phyloP scores from a whole-genome alignment of 2,888 invertebrate genomes.

The Machimus rusticus region DNA sequence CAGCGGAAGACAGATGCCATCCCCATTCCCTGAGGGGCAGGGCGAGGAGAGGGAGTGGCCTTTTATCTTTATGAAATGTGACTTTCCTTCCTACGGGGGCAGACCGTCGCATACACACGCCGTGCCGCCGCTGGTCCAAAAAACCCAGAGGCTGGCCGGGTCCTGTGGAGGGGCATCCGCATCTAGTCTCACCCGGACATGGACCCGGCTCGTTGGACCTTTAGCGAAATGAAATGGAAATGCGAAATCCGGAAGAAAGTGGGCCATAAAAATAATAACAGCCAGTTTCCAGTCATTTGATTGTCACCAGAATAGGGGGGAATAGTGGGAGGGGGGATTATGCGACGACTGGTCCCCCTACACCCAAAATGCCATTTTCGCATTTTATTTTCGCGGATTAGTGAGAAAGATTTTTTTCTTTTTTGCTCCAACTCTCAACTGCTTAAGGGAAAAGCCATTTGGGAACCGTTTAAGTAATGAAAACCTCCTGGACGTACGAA shows the following conservation, averaged over 20 bases:
- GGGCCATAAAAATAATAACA: constrained; percentile 47
- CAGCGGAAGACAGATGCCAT: constrained; percentile 29
- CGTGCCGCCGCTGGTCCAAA: neutral
- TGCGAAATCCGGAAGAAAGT: constrained; percentile 28
- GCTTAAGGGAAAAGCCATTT: constrained; percentile 1
- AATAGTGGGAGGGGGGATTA: neutral
- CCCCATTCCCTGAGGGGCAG: neutral
- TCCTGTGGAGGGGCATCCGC: neutral
- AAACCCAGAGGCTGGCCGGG: neutral
- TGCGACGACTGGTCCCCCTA: neutral
- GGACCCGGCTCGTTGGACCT: neutral
- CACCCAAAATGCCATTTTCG: neutral
- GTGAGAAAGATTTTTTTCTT: neutral
- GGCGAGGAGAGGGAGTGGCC: neutral
- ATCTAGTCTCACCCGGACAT: neutral
- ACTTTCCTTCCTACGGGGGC: constrained; percentile 11
- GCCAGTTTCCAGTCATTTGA: constrained; percentile 44
- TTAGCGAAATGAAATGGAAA: constrained; percentile 41
- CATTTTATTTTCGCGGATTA: constrained; percentile 38
- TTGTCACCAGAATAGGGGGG: neutral
- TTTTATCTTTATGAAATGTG: constrained; percentile 37
- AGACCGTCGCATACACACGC: neutral
- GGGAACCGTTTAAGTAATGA: constrained; percentile 33
- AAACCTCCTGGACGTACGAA: neutral
- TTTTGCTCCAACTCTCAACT: neutral